These are phyloP conservation scores for Rhinatrema bivittatum DNA, from an alignment of 2,797 vertebrate species.

Conservation along the genomic window DNA sequence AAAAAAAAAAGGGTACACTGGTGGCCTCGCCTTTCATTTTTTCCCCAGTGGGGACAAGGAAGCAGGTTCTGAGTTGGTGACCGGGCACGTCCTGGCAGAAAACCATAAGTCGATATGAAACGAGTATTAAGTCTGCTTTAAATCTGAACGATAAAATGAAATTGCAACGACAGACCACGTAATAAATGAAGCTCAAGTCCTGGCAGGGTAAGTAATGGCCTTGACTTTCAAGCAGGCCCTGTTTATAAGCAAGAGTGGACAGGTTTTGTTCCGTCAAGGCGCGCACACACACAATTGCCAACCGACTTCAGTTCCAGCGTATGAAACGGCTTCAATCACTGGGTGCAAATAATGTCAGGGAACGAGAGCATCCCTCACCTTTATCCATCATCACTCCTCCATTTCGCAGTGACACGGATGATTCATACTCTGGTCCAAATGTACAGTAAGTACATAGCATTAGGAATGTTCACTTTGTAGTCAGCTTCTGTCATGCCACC, in stretches of 20 bases:
- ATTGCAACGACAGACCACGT: conserved; percentile 27
- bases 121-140: too few relatives aligned
- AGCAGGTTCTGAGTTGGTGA: too few relatives aligned
- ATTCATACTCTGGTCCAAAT: conserved; percentile 21
- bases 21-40: too few relatives aligned
- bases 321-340: conserved; percentile 19
- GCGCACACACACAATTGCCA: conserved; percentile 15
- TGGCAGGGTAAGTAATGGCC: conserved; percentile 34
- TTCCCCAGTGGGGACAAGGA: too few relatives aligned
- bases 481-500: conserved; percentile 38
- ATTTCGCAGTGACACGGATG: conserved; percentile 23
- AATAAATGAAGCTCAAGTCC: conserved; percentile 23
- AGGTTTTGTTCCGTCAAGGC: conserved; percentile 37
- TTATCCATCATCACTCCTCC: conserved; percentile 38
- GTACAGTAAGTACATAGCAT: conserved; percentile 20
- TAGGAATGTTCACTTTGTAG: conserved; percentile 2
- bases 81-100: too few relatives aligned
- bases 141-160: too few relatives aligned
- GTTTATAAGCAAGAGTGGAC: conserved; percentile 23
- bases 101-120: too few relatives aligned
- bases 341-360: conserved; percentile 32
- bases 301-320: conserved; percentile 10
- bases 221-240: conserved; percentile 10
- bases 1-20: too few relatives aligned
- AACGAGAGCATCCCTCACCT: conserved; percentile 15